Percentiles rank a stretch among this genome's conserved stretches.
Conservation (phyloP, 2,113 vertebrate species). For the Cygnus atratus region DNA sequence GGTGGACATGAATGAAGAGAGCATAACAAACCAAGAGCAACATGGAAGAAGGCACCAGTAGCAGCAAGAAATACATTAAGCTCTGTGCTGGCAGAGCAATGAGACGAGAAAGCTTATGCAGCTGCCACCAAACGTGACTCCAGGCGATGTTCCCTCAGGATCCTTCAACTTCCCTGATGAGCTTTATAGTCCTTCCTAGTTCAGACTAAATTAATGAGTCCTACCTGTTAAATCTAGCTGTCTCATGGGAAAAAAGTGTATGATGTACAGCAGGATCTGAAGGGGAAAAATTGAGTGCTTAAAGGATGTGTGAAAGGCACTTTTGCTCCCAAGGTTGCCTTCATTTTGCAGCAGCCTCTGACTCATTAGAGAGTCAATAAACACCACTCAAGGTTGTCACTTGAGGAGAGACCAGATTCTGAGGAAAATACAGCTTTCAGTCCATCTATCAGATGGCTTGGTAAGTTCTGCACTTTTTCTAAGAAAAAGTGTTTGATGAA, state of each 20-base stretch:
- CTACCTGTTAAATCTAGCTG: not conserved
- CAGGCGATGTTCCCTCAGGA: not conserved
- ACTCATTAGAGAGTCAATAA: not conserved
- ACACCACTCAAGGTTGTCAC: not conserved
- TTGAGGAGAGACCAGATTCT: not conserved
- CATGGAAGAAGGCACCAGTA: not conserved
- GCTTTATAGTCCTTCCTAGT: not conserved
- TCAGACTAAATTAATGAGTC: not conserved
- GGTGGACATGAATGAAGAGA: not conserved
- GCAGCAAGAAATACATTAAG: not conserved
- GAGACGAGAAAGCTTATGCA: not conserved
- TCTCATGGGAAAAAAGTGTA: not conserved
- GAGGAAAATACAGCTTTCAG: not conserved
- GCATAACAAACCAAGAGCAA: not conserved
- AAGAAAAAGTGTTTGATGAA: not conserved
- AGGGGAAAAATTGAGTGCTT: not conserved
- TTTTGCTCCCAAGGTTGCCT: not conserved
- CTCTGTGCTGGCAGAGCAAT: not conserved
- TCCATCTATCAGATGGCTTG: not conserved
- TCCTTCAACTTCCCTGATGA: not conserved
- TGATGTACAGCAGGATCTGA: not conserved
- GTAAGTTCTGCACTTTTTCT: not conserved
- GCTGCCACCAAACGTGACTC: not conserved
- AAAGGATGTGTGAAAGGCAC: not conserved
- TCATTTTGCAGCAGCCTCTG: not conserved